phyloP scores from a whole-genome alignment of 2,888 invertebrate genomes.

The Pyrgus malvae region DNA sequence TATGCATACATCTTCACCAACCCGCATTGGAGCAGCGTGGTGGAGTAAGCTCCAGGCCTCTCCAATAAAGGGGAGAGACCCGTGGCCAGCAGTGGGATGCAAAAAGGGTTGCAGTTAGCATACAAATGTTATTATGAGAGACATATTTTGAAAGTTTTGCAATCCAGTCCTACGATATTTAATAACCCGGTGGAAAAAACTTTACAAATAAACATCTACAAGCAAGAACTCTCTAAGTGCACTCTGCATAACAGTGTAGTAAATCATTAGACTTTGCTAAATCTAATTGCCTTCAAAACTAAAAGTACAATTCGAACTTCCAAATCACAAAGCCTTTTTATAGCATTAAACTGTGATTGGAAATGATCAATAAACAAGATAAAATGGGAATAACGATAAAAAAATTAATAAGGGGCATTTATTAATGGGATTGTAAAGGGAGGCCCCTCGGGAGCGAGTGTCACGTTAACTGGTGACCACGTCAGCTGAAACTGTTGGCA shows the following conservation, averaged over 20 bases:
- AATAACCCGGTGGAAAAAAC: no score
- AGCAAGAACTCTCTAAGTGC: not conserved
- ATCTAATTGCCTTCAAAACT: not conserved
- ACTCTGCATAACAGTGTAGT: not conserved
- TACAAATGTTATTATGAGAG: no score
- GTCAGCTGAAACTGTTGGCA: slow-evolving; percentile 77
- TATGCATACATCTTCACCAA: no score
- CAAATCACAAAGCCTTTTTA: slow-evolving; percentile 5
- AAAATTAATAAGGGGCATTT: slow-evolving; percentile 74
- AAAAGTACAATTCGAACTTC: not conserved
- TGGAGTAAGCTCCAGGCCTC: no score
- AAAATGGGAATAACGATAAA: slow-evolving; percentile 39
- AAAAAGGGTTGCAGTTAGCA: no score
- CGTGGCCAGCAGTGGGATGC: no score
- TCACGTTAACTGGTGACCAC: slow-evolving; percentile 71
- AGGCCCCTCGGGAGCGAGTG: slow-evolving; percentile 66
- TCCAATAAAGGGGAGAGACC: no score
- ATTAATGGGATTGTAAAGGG: slow-evolving; percentile 78
- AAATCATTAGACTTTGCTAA: slow-evolving; percentile 7
- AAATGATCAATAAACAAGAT: slow-evolving; percentile 39
- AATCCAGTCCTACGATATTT: no score
- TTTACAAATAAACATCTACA: not conserved
- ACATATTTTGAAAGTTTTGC: no score
- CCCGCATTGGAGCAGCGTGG: no score
- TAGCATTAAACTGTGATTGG: slow-evolving; percentile 33